Conservation (phyloP, 1,140 invertebrate species). For the Periplaneta americana region DNA sequence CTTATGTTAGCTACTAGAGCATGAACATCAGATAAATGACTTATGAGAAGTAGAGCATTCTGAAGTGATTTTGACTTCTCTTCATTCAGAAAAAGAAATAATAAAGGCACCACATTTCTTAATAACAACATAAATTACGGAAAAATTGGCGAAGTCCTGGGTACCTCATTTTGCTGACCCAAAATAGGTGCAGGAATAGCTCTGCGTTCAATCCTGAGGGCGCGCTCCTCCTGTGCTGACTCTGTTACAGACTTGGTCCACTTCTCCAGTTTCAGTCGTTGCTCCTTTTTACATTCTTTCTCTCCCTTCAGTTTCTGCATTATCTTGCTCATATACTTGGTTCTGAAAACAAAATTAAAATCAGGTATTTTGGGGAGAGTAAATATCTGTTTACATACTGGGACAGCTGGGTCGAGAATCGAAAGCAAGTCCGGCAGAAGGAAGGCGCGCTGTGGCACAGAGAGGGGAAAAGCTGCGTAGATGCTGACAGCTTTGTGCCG, state of each 20-base stretch:
- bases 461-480: too few species aligned
- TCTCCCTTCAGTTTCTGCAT: slow-evolving; percentile 50
- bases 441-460: too few species aligned
- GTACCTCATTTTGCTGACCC: slow-evolving; percentile 32
- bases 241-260: slow-evolving; percentile 37
- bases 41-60: too few species aligned
- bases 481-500: too few species aligned
- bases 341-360: slow-evolving; percentile 42
- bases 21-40: too few species aligned
- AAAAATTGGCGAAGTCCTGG: too few species aligned
- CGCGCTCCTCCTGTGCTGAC: slow-evolving; percentile 13
- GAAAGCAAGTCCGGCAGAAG: too few species aligned
- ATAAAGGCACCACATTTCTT: not conserved
- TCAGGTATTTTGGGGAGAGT: too few species aligned
- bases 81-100: not conserved
- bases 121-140: not conserved
- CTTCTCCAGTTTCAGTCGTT: slow-evolving; percentile 42
- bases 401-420: too few species aligned
- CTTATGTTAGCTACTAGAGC: too few species aligned
- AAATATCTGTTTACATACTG: too few species aligned
- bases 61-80: too few species aligned
- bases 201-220: slow-evolving; percentile 23
- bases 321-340: slow-evolving; percentile 59
- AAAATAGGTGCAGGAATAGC: slow-evolving; percentile 32
- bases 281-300: slow-evolving; percentile 41